Conservation (phyloP, 2,888 invertebrate genomes). For the Ypsolopha scabrella region DNA sequence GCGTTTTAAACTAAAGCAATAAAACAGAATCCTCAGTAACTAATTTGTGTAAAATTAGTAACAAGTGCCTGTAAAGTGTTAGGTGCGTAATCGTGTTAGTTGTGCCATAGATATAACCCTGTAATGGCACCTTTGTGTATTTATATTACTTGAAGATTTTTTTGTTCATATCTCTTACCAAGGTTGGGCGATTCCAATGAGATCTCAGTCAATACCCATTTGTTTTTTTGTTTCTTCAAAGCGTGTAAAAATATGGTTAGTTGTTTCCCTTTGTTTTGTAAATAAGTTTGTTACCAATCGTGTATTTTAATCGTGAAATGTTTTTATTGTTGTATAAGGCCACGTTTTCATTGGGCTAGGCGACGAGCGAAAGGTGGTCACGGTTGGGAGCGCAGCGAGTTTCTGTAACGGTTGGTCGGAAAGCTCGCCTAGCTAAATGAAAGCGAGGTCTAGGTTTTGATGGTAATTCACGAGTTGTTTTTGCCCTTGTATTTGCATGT, state of each 20-base stretch:
- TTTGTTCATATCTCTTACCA: constrained; percentile 24
- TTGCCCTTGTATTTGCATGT: constrained; percentile 61
- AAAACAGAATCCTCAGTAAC: background rate
- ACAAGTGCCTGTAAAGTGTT: constrained; percentile 45
- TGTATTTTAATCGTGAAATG: constrained; percentile 30
- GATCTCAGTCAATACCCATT: constrained; percentile 22
- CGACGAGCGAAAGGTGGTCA: background rate
- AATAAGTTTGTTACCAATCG: constrained; percentile 50
- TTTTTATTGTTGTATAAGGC: constrained; percentile 22
- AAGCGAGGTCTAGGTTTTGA: constrained; percentile 22
- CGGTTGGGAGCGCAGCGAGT: background rate
- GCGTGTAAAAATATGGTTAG: background rate
- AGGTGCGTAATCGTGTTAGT: constrained; percentile 22
- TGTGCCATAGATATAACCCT: constrained; percentile 30
- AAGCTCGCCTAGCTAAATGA: background rate
- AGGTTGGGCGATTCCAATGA: constrained; percentile 17
- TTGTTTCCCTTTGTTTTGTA: constrained; percentile 19
- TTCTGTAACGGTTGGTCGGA: no score
- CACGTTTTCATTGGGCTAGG: background rate
- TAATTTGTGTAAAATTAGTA: constrained; percentile 16
- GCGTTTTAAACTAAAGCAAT: constrained; percentile 11
- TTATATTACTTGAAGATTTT: no score
- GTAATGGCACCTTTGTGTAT: constrained; percentile 7
- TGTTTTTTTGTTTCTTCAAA: background rate
- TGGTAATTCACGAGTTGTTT: constrained; percentile 36